phyloP scores from a whole-genome alignment of 2,888 invertebrate species.

The Selenia dentaria region DNA sequence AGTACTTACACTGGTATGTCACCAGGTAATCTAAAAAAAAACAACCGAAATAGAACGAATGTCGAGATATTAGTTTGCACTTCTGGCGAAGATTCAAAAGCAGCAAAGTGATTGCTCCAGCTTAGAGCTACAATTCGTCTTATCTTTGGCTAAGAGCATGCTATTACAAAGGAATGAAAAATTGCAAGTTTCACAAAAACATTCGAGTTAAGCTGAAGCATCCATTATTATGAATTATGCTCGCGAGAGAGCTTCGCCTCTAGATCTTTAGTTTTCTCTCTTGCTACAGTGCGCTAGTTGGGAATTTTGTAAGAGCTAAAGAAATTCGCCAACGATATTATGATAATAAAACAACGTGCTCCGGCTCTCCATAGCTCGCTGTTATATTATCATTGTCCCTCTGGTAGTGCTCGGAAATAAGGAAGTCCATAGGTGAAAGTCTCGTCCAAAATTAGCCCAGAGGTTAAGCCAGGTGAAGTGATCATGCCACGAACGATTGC shows the following conservation, averaged over 20 bases:
- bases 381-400: too few species aligned
- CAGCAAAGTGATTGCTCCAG: constrained; percentile 6
- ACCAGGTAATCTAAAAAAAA: too few species aligned
- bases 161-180: constrained; percentile 32
- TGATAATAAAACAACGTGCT: too few species aligned
- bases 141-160: constrained; percentile 28
- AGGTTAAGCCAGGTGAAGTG: too few species aligned
- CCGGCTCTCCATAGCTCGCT: too few species aligned
- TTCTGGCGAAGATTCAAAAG: constrained; percentile 22
- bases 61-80: constrained; percentile 1
- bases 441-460: too few species aligned
- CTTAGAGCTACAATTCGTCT: constrained; percentile 24
- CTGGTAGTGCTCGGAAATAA: too few species aligned
- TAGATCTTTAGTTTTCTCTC: constrained; percentile 21
- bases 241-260: constrained; percentile 16
- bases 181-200: constrained; percentile 26
- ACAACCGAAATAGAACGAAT: too few species aligned
- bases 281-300: background rate
- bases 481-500: too few species aligned
- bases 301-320: background rate
- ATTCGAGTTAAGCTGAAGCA: constrained; percentile 26
- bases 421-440: too few species aligned
- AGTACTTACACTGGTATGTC: too few species aligned
- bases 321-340: too few species aligned
- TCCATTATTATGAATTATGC: constrained; percentile 33